Evolutionary conservation across 2,113 vertebrate species (phyloP).

Genomic region (Scomber colias): DNA sequence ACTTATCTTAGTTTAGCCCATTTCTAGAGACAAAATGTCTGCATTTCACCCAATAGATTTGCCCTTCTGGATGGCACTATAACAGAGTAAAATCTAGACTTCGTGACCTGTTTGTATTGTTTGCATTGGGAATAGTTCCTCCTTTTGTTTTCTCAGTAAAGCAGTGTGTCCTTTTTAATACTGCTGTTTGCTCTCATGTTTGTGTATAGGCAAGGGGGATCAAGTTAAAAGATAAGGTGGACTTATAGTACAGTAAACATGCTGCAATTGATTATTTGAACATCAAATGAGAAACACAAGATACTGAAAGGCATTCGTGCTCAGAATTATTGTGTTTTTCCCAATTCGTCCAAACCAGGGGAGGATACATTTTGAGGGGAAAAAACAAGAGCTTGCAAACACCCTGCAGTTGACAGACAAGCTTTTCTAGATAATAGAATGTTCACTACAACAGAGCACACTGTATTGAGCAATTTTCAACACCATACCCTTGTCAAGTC

Average conservation of each 20-base stretch:
- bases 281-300: not conserved
- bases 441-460: not conserved
- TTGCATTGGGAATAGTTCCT: constrained; percentile 1
- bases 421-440: not conserved
- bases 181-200: constrained; percentile 30
- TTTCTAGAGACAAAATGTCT: constrained; percentile 15
- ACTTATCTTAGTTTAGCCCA: constrained; percentile 28
- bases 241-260: not conserved
- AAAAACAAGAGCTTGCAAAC: not conserved
- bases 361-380: not conserved
- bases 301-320: not conserved
- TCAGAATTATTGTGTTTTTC: not conserved
- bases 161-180: not conserved
- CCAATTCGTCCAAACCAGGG: not conserved
- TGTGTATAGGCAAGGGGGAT: not conserved
- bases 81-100: constrained; percentile 4
- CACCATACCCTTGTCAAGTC: too few relatives aligned
- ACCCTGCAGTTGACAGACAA: not conserved
- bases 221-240: not conserved
- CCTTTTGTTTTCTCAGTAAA: constrained; percentile 25
- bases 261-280: constrained; percentile 2
- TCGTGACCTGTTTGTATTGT: constrained; percentile 12
- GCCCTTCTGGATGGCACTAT: not conserved
- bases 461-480: not conserved
- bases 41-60: constrained; percentile 24